Evolutionary conservation across 2,113 vertebrate species (phyloP).

Genomic region (Pseudorhombus dupliciocellatus): DNA sequence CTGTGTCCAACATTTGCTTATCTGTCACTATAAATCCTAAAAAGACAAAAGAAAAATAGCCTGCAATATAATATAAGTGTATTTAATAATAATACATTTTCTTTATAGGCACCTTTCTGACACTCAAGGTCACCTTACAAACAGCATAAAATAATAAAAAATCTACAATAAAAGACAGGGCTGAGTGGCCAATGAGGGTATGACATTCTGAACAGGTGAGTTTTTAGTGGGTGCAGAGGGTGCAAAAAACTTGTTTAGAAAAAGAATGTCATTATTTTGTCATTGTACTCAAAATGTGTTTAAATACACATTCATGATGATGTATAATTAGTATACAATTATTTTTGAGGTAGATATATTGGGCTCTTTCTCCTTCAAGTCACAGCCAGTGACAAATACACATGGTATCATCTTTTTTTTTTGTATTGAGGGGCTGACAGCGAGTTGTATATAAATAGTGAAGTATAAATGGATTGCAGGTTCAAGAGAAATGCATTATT

Average conservation of each 20-base stretch:
- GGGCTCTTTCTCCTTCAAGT: neutral
- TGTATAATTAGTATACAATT: neutral
- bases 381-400: neutral
- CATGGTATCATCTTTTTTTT: neutral
- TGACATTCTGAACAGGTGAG: too few relatives aligned
- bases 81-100: too few relatives aligned
- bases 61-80: neutral
- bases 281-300: neutral
- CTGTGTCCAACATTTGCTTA: neutral
- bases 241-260: too few relatives aligned
- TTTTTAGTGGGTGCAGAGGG: too few relatives aligned
- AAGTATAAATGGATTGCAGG: neutral
- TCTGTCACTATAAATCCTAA: neutral
- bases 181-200: too few relatives aligned
- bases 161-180: too few relatives aligned
- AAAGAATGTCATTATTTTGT: too few relatives aligned
- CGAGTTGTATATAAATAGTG: neutral
- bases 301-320: neutral
- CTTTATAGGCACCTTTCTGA: too few relatives aligned
- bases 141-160: too few relatives aligned
- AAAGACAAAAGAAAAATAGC: neutral
- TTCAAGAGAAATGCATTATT: neutral
- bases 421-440: neutral
- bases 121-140: too few relatives aligned
- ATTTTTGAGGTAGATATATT: neutral